Evolutionary conservation across 1,140 invertebrate species (phyloP), one percentile per base, ranked within the genome.

Genomic region (Calliopsis andreniformis): DNA sequence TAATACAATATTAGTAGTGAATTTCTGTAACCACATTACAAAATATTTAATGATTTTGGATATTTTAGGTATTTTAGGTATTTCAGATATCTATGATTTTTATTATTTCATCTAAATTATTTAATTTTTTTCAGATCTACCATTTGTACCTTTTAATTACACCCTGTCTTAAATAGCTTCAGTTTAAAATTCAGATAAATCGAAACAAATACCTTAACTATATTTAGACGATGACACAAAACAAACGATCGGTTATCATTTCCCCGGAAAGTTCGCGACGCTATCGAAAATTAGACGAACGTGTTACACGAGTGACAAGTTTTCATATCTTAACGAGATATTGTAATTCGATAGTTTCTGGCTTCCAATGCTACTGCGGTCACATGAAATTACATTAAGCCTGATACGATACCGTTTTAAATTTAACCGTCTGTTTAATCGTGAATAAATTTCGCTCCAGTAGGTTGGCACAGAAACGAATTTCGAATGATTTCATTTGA

Each of bases 331-430:
- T 20, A 12, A 16, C 23, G 14, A 2, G 18, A 2, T 16, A 16
- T 69, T 39, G 35, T 3, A 7, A 56, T 30, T 43, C 23, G 6
- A 18, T 45, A 10, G 32, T 43, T 45, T 6, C 18, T 7, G 0
- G 3, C 43, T n/a, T 10, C 39, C 10, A 7, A 7, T 12, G 8
- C n/a, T 20, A 1, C 5, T n/a, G 12, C 23, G 20, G 28, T 45
- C 66, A 6, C n/a, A n/a, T 32, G 20, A 58, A 45, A 69, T 69
- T 32, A 30, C 43, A 45, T 69, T 43, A 58, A 30, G 5, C 14
- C 1, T 16, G 23, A 42, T 68, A 30, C 16, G 0, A 25, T 53
- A 39, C n/a, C 32, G 8, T 68, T 28, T 39, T 23, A 18, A 3
- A 6, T n/a, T n/a, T 0, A 8, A 7, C 20, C 18, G 1, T 3